Conservation (phyloP, 1,140 invertebrate genomes). For the Zophobas atratus region DNA sequence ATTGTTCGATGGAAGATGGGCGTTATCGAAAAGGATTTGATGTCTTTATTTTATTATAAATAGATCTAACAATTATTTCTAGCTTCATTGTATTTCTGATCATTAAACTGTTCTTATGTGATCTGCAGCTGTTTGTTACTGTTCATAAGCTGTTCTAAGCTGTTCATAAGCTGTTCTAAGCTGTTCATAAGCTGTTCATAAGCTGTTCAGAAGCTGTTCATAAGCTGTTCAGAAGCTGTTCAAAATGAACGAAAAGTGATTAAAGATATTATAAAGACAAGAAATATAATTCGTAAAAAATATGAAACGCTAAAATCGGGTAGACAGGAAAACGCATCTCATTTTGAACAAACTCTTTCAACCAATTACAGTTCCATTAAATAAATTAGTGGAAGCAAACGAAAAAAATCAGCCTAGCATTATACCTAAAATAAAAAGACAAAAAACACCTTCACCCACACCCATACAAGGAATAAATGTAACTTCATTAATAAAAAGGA, state of each 20-base stretch:
- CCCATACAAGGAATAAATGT: too few species aligned
- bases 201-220: neutral
- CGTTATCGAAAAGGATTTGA: constrained; percentile 19
- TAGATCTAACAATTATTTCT: neutral
- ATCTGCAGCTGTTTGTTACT: neutral
- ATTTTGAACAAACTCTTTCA: constrained; percentile 1
- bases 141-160: neutral
- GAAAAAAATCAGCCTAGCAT: neutral
- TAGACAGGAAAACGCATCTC: neutral
- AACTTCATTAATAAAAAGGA: neutral
- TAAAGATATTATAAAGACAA: constrained; percentile 8
- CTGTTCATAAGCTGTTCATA: neutral
- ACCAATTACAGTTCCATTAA: constrained; percentile 20
- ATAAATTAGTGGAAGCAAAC: neutral
- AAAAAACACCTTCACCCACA: too few species aligned
- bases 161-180: neutral
- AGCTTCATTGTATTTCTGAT: neutral
- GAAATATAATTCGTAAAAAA: constrained; percentile 22
- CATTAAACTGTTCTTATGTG: neutral
- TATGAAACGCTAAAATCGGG: neutral
- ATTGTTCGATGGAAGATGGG: neutral
- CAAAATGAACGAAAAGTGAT: constrained; percentile 5
- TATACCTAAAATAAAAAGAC: neutral
- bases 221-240: neutral
- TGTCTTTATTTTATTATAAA: neutral